Base-by-base conservation (phyloP, 2,888 invertebrate species). In the Buathra laborator region DNA sequence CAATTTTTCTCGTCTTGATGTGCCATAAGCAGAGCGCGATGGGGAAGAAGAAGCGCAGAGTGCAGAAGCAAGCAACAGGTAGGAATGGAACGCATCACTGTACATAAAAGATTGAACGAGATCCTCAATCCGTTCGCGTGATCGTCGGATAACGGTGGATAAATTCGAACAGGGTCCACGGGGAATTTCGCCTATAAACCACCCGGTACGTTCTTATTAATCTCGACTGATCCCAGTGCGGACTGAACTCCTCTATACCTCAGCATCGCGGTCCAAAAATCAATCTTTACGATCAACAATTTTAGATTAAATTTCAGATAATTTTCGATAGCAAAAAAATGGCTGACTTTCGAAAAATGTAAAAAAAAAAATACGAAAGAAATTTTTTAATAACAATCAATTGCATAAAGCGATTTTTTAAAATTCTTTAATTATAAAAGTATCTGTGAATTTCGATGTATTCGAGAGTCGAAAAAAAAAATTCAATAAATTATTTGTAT, bases 111-210 rank as follows among this genome's bases (percentile, higher is more conserved):
- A 64, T 48, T 29, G 70, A 70, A 59, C 46, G 46, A 46, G 82
- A 68, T 62, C 70, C 62, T 62, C 62, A 32, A 24, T 77, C 37
- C 59, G 83, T 75, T 79, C 79, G 78, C 83, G 79, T 83, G 83
- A 83, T 83, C 68, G 74, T 83, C 72, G 68, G 83, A 83, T 83
- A 83, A 83, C 83, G 83, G 78, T 51, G 74, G 78, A 83, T 83
- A 83, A 83, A 83, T 83, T 79, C 53, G 83, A 83, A 51, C 79
- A 67, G 51, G 78, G 68, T 74, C 83, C 59, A 44, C 62, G 68
- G 68, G 48, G 74, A 83, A 83, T 83, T 79, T 83, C 62, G 83
- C 83, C 72, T 83, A 83, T 83, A 83, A 78, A 83, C 74, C 59
- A 83, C 72, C 46, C 72, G 71, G 67, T 78, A 83, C 56, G 72